Evolutionary conservation across 2,888 invertebrate genomes (phyloP), one percentile per base, ranked within the genome.

Genomic region (Phytoseiulus persimilis): DNA sequence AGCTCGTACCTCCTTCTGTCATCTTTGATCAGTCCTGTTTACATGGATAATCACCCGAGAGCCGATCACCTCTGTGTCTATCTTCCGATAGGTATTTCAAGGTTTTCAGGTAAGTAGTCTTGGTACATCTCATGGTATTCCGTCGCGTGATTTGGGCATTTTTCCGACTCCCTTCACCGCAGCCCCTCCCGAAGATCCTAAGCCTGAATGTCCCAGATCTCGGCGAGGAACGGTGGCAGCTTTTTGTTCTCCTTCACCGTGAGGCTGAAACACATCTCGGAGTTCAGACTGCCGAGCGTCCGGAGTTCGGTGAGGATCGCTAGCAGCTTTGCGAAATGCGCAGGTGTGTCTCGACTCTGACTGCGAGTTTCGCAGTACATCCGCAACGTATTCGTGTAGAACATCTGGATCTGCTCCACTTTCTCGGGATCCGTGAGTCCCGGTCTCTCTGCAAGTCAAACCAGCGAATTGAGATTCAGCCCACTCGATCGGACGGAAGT

Each of bases 221-320:
- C 98, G 92, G 96, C 97, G 92, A 98, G 95, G 95, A 98, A 97
- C 92, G 97, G 95, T 92, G 98, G 98, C 94, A 98, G 95, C 93
- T 97, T 96, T 93, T 96, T 95, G 94, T 98, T 98, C 94, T 98
- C 96, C 94, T 97, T 96, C 93, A 98, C 94, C 94, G 97, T 98
- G 92, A 98, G 95, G 92, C 97, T 96, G 94, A 97, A 96, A 94
- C 98, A 97, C 96, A 98, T 96, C 94, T 98, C 97, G 92, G 97
- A 97, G 94, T 98, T 98, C 94, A 98, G 96, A 94, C 96, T 97
- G 93, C 98, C 98, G 91, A 98, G 95, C 90, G 98, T 97, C 91
- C 98, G 95, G 92, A 99, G 94, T 93, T 98, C 98, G 90, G 98
- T 97, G 91, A 99, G 95, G 91, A 98, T 96, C 91, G 96, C 95